Conservation (phyloP, 2,113 vertebrate species). For the Menidia beryllina region DNA sequence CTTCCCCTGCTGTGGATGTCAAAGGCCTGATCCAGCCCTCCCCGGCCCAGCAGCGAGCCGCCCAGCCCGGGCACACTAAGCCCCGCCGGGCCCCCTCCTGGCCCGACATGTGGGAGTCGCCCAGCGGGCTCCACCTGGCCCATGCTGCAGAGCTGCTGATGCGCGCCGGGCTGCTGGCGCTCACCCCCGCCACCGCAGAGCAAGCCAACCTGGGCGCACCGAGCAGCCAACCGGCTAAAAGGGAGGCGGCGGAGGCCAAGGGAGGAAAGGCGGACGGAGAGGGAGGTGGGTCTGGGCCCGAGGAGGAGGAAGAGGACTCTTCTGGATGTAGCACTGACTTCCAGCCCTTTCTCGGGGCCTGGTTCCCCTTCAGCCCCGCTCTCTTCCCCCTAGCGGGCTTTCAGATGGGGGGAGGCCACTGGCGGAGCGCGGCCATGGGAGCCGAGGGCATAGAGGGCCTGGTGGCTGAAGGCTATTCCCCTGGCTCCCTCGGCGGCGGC, state of each 20-base stretch:
- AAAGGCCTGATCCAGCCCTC: constrained; percentile 93
- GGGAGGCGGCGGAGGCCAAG: constrained; percentile 67
- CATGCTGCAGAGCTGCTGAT: constrained; percentile 96
- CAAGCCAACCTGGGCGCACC: constrained; percentile 66
- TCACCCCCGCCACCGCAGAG: constrained; percentile 72
- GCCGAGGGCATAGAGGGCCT: constrained; percentile 92
- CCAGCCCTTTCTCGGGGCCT: constrained; percentile 88
- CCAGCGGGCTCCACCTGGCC: constrained; percentile 94
- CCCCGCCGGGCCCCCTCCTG: constrained; percentile 90
- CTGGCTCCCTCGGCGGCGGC: constrained; percentile 82
- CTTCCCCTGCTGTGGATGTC: constrained; percentile 80
- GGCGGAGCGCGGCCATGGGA: constrained; percentile 74
- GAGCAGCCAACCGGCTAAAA: constrained; percentile 67
- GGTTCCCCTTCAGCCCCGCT: constrained; percentile 97
- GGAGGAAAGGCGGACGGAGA: constrained; percentile 85
- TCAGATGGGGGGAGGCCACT: constrained; percentile 90
- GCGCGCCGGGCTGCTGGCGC: constrained; percentile 90
- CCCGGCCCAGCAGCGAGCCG: constrained; percentile 85
- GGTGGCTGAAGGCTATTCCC: constrained; percentile 93
- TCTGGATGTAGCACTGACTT: constrained; percentile 93
- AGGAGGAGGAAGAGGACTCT: constrained; percentile 85
- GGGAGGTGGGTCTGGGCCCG: constrained; percentile 87
- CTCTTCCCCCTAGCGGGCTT: constrained; percentile 96
- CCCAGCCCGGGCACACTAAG: constrained; percentile 84
- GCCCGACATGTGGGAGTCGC: constrained; percentile 91